Base-by-base conservation (phyloP, 2,113 vertebrate species). In the Mesembrinibis cayennensis region DNA sequence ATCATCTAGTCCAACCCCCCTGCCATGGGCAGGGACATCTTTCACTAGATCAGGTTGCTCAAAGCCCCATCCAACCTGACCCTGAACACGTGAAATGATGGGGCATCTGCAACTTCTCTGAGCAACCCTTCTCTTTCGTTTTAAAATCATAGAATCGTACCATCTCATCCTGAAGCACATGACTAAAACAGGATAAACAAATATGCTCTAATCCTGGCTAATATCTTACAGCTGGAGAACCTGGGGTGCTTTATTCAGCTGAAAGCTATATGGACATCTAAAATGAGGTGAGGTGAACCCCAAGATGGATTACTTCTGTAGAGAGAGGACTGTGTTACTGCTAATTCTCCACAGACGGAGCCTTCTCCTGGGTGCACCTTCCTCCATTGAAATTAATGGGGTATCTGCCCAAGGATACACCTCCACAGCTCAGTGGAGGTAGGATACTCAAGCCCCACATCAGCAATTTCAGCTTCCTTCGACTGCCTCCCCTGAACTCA, bases 401-500 rank as follows among this genome's bases (percentile, higher is more conserved):
- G 40, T 44, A 17, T 34, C 9, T 45, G 8, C n/a, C n/a, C 82
- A 55, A 79, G 40, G 30, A 34, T 34, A 36, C 17, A 58, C 21
- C 38, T 59, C 63, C 56, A 42, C 7, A 32, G 49, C 30, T 44
- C 2, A 9, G 42, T 2, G 30, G 44, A 29, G 5, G 25, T 5
- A 14, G 22, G 11, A 89, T 8, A 40, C 44, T 40, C 32, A 26
- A 90, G 26, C 8, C 5, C 8, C 29, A 40, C 13, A 11, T 49
- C 55, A 65, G 6, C 34, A 29, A 18, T 27, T 77, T 26, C 1
- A 0, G 5, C 7, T 80, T 14, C 55, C 66, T 53, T 40, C 0
- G 3, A 21, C 30, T 73, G 26, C 13, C 29, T 34, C 34, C 19
- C 21, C 1, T 0, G 14, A 14, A 4, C 56, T 69, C 4, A 0